Percentiles rank a stretch among this genome's conserved stretches.
Evolutionary conservation across 2,113 vertebrate species (phyloP).

Genomic region (Salvelinus alpinus): DNA sequence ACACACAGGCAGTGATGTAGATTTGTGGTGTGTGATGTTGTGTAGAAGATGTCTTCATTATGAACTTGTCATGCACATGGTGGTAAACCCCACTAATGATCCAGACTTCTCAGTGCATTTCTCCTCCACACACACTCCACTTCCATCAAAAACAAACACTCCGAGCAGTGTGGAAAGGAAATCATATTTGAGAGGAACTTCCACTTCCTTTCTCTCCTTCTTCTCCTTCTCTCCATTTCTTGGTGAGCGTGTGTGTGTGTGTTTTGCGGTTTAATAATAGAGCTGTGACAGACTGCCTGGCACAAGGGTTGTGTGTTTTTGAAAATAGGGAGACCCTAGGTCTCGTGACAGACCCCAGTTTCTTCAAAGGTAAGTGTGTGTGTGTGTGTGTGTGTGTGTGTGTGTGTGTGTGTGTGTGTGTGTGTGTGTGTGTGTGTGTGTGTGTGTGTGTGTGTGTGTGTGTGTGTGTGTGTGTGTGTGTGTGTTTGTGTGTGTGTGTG

Average conservation of each 20-base stretch:
- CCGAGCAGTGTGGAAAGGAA: not conserved
- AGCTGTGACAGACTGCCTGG: conserved; percentile 57
- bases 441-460: conserved; percentile 36
- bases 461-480: conserved; percentile 36
- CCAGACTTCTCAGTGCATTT: conserved; percentile 4
- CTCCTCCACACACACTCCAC: conserved; percentile 19
- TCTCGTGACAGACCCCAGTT: not conserved
- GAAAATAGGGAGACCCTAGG: not conserved
- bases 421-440: conserved; percentile 36
- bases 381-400: conserved; percentile 41
- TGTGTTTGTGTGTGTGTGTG: conserved; percentile 36
- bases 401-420: conserved; percentile 34
- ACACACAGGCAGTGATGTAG: conserved; percentile 21
- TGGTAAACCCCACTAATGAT: conserved; percentile 46
- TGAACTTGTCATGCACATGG: conserved; percentile 18
- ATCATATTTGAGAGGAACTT: not conserved
- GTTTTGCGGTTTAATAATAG: conserved; percentile 52
- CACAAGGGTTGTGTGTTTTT: conserved; percentile 6
- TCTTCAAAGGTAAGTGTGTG: conserved; percentile 23
- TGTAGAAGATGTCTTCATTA: not conserved
- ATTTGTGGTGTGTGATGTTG: conserved; percentile 2
- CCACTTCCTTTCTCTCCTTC: not conserved
- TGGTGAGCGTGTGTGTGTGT: conserved; percentile 2
- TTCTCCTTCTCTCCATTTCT: not conserved
- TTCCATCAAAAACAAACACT: conserved; percentile 19